These are phyloP conservation scores for Anguilla rostrata DNA, from an alignment of 2,113 vertebrate genomes.

Conservation along the genomic window DNA sequence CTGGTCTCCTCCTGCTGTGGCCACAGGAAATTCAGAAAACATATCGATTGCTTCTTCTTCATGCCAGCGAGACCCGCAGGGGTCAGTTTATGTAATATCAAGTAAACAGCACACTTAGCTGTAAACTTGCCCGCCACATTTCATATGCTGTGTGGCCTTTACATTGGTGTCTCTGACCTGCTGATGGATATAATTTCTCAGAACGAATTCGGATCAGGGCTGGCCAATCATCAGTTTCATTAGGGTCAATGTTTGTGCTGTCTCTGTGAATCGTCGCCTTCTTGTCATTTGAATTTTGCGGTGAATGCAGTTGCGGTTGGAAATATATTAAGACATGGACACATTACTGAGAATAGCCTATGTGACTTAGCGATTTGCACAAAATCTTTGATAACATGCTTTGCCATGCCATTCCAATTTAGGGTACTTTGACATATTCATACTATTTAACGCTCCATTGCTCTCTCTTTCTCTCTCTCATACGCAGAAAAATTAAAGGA, in stretches of 20 bases:
- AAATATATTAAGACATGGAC: conserved; percentile 80
- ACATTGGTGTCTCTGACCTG: conserved; percentile 62
- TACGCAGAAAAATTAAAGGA: no score
- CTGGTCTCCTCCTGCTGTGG: not conserved
- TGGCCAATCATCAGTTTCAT: conserved; percentile 73
- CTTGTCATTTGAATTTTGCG: conserved; percentile 72
- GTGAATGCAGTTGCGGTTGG: conserved; percentile 71
- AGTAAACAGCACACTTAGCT: conserved; percentile 65
- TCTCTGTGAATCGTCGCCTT: conserved; percentile 69
- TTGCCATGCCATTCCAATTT: conserved; percentile 72
- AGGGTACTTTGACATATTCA: conserved; percentile 70
- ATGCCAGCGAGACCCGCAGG: conserved; percentile 49
- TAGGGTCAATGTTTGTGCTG: conserved; percentile 71
- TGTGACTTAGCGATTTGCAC: conserved; percentile 70
- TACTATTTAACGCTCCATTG: conserved; percentile 23
- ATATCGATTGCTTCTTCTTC: conserved; percentile 73
- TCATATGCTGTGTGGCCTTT: conserved; percentile 62
- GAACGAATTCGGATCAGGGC: conserved; percentile 76
- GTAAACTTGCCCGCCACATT: conserved; percentile 62
- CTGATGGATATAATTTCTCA: conserved; percentile 71
- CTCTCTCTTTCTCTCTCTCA: no score
- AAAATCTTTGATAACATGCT: conserved; percentile 74
- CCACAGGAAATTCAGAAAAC: conserved; percentile 59
- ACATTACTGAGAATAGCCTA: conserved; percentile 59
- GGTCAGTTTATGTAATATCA: conserved; percentile 66